These are phyloP conservation scores for Tachycineta bicolor DNA, from an alignment of 2,113 vertebrate genomes.

Conservation along the genomic window DNA sequence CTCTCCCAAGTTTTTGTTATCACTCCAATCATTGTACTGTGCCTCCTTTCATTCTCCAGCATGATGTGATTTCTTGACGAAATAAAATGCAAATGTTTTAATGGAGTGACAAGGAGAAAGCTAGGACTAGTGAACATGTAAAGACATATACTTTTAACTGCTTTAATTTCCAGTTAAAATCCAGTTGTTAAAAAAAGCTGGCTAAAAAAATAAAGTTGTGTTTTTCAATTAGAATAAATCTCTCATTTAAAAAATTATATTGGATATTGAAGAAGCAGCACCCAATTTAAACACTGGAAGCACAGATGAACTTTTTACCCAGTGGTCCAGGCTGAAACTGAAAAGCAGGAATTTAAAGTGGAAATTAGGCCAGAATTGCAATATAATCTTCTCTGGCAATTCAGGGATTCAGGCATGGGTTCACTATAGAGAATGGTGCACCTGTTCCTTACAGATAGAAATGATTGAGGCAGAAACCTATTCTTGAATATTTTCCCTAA, in stretches of 20 bases:
- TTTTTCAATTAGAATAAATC: background rate
- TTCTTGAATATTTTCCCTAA: background rate
- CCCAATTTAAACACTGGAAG: background rate
- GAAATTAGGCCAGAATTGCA: background rate
- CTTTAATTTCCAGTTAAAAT: background rate
- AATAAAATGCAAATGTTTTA: background rate
- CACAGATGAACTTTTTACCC: background rate
- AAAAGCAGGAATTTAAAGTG: background rate
- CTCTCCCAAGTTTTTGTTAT: background rate
- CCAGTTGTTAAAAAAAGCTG: background rate
- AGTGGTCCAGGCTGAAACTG: background rate
- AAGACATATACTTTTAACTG: background rate
- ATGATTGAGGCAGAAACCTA: rapidly evolving
- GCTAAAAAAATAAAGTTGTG: background rate
- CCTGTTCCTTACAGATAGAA: background rate
- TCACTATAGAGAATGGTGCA: rapidly evolving
- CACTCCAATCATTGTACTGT: background rate
- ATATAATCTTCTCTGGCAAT: background rate
- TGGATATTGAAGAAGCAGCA: background rate
- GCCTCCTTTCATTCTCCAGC: background rate
- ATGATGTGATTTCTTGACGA: background rate
- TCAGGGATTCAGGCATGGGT: background rate
- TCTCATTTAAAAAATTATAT: background rate
- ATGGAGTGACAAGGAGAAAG: background rate
- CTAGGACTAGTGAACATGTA: background rate